Base-by-base conservation (phyloP, 2,113 vertebrate species). In the Odontesthes bonariensis region DNA sequence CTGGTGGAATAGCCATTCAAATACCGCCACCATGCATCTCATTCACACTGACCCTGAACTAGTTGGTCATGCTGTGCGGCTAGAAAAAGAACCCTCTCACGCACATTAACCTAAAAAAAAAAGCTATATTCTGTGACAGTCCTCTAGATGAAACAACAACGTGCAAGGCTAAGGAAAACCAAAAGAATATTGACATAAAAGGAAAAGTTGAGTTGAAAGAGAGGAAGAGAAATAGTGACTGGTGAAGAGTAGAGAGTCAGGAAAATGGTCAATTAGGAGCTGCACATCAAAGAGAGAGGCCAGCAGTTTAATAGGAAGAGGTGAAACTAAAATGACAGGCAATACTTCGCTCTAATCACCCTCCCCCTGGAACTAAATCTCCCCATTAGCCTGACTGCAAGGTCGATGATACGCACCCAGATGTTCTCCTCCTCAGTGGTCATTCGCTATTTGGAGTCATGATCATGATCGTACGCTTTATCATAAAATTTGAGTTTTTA, bases 31-130 rank as follows among this genome's bases (percentile, higher is more conserved):
- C 61, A 76, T 63, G 57, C 46, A 68, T 73, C 75, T 62, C 14
- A 16, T 92, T 92, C 78, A 90, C 82, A 88, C 81, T 93, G 88
- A 93, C 92, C 92, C 87, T 91, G 87, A 93, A 92, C 82, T 75
- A 84, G 64, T 81, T 54, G 58, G 86, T 83, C 69, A 69, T 81
- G 86, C 38, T 64, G 70, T 32, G 35, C 17, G 22, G 67, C 66
- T 73, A 70, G 63, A 75, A 82, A 75, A 80, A 71, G 59, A 73
- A 82, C 62, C 55, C 20, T 23, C 6, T 20, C 16, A 2, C 32
- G 14, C 8, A n/a, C 11, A 33, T 54, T 69, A 40, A 31, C 42
- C 32, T 56, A 23, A 54, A 62, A 70, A 74, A 52, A 61, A 0
- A 2, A 38, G 27, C 5, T 12, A 22, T 70, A 2, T 22, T 69